A percentile compares a stretch with the other conserved stretches of the same genome.
Conservation (phyloP, 92 coral and sea anemone genomes). For the Zoanthus sociatus region DNA sequence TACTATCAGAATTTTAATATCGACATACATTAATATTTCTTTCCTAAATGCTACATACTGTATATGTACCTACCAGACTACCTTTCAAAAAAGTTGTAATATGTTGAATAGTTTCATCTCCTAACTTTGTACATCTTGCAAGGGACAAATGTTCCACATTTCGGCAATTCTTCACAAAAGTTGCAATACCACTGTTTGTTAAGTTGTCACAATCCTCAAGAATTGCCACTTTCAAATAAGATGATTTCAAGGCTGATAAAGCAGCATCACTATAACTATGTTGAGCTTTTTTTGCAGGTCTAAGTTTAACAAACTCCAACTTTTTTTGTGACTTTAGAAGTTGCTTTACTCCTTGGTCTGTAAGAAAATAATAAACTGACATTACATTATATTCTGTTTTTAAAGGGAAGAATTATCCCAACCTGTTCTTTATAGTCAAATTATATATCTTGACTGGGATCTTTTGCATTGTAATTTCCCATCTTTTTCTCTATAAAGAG, state of each 20-base stretch:
- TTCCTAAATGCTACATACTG: too few relatives aligned
- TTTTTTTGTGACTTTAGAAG: conserved; percentile 71
- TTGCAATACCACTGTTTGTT: conserved; percentile 60
- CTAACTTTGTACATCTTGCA: conserved; percentile 63
- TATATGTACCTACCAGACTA: conserved; percentile 65
- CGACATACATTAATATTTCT: too few relatives aligned
- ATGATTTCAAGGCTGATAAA: conserved; percentile 60
- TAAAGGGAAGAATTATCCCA: too few relatives aligned
- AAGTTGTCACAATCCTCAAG: conserved; percentile 67
- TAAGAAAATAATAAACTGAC: background rate
- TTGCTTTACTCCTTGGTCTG: conserved; percentile 75
- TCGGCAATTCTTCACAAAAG: conserved; percentile 81
- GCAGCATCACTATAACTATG: conserved; percentile 63
- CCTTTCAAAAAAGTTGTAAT: conserved; percentile 57
- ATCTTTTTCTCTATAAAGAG: too few relatives aligned
- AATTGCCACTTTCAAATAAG: conserved; percentile 56
- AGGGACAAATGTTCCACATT: conserved; percentile 69
- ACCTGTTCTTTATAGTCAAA: too few relatives aligned
- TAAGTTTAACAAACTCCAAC: conserved; percentile 65
- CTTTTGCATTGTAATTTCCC: too few relatives aligned
- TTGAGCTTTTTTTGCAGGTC: conserved; percentile 42
- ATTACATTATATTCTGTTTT: too few relatives aligned
- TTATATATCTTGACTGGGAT: too few relatives aligned
- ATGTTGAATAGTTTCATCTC: conserved; percentile 69
- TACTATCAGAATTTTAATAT: too few relatives aligned